Evolutionary conservation across 2,113 vertebrate genomes (phyloP), one percentile per base, ranked within the genome.

Genomic region (Castor canadensis): DNA sequence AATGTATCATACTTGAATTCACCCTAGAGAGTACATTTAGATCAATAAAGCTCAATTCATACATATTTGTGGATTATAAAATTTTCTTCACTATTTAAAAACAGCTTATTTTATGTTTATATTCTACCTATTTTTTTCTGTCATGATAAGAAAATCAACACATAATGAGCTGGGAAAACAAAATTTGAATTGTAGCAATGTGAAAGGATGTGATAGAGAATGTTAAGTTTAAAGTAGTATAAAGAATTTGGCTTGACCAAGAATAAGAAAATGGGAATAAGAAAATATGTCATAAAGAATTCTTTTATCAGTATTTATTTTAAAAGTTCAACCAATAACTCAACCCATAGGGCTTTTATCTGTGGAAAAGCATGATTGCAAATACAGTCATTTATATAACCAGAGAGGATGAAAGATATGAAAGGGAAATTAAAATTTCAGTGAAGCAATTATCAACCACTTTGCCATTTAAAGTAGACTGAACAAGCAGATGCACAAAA

Each of bases 361-460:
- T 72, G 32, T 76, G 47, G 69, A 32, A 96, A 96, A 84, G 80
- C 69, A 91, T 75, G 79, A 91, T 73, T 92, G 81, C 45, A 85
- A 76, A 54, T 83, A 72, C 1, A n/a, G 58, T 72, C 79, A 77
- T 93, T 96, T 92, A 91, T 67, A 77, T 60, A 94, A 79, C 40
- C 58, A 88, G 30, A 84, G 83, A 93, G 43, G 89, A 96, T 71
- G 49, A 94, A 97, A 94, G 60, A 81, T 87, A 96, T 86, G 66
- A 83, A 76, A 96, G 16, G 72, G n/a, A 97, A 97, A 96, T 96
- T 96, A 97, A 96, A 96, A 97, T 94, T 96, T 92, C 77, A 81
- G 49, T 58, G 54, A 93, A 91, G 91, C 87, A 95, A 82, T 91
- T 66, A 56, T 17, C 73, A 94, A 88, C 64, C 38, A 82, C 47